A percentile compares a stretch with the other conserved stretches of the same genome.
These are phyloP conservation scores for Diaprepes abbreviatus DNA, from an alignment of 2,888 invertebrate genomes.

Conservation along the genomic window DNA sequence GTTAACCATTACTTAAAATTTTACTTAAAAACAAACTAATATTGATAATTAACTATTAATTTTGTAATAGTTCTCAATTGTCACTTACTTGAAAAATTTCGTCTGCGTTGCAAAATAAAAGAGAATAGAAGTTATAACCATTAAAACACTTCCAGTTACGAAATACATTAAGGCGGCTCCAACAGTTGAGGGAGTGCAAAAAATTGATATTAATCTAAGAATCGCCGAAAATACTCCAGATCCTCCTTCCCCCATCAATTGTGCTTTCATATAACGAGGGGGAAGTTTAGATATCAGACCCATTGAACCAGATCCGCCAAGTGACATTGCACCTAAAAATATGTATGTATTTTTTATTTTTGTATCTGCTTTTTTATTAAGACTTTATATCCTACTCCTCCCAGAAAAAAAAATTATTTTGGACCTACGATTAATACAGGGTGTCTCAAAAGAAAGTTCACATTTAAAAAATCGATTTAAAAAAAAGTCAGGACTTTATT, in stretches of 20 bases:
- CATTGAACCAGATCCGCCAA: neutral
- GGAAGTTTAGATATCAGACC: conserved; percentile 48
- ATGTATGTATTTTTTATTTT: too few species aligned
- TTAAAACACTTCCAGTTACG: conserved; percentile 33
- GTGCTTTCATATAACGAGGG: conserved; percentile 38
- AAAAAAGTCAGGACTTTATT: too few species aligned
- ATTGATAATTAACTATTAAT: too few species aligned
- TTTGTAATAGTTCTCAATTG: too few species aligned
- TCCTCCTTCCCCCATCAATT: conserved; percentile 40
- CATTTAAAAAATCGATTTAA: too few species aligned
- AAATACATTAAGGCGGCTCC: conserved; percentile 47
- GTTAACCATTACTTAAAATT: too few species aligned
- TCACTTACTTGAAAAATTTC: conserved; percentile 1
- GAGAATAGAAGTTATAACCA: conserved; percentile 30
- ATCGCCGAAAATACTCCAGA: conserved; percentile 40
- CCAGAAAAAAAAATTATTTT: too few species aligned
- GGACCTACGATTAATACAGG: too few species aligned
- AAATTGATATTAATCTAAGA: conserved; percentile 45
- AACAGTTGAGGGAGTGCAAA: conserved; percentile 32
- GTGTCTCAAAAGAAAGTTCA: too few species aligned
- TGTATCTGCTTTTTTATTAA: too few species aligned
- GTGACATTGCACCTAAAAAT: conserved; percentile 24
- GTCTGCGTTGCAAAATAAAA: conserved; percentile 8
- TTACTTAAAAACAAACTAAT: too few species aligned
- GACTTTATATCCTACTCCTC: too few species aligned